Conservation (phyloP, 1,140 invertebrate species). For the Drosophila quadrilineata region DNA sequence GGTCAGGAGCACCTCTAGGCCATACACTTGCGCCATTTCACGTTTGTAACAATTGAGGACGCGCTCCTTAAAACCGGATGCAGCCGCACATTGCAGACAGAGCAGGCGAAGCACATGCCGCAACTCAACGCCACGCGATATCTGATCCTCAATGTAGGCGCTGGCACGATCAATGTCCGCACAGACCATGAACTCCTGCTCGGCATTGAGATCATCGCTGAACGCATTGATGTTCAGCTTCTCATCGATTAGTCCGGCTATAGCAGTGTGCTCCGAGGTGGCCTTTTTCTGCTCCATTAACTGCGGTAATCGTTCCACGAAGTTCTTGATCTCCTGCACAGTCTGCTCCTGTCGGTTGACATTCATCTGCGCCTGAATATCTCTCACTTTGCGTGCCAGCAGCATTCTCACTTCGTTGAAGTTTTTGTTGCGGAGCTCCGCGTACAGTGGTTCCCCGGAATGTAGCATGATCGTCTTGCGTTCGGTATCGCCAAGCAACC, state of each 20-base stretch:
- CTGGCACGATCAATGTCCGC: conserved; percentile 94
- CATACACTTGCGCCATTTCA: conserved; percentile 96
- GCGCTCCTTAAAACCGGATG: conserved; percentile 95
- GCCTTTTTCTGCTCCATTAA: conserved; percentile 94
- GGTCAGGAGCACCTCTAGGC: conserved; percentile 91
- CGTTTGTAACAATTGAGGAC: conserved; percentile 95
- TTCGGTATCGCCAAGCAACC: conserved; percentile 81
- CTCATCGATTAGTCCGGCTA: conserved; percentile 86
- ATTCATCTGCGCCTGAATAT: conserved; percentile 92
- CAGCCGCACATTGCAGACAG: conserved; percentile 93
- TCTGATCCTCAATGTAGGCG: conserved; percentile 94
- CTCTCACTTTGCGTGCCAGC: conserved; percentile 92
- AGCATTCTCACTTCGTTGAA: conserved; percentile 95
- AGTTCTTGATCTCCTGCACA: conserved; percentile 96
- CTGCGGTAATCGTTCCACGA: conserved; percentile 92
- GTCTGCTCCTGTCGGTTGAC: conserved; percentile 93
- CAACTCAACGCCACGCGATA: conserved; percentile 91
- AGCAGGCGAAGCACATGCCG: conserved; percentile 93
- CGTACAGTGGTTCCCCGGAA: conserved; percentile 94
- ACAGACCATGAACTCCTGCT: conserved; percentile 96
- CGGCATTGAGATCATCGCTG: conserved; percentile 84
- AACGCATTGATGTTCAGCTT: conserved; percentile 82
- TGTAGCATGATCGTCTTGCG: conserved; percentile 93
- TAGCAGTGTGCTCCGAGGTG: conserved; percentile 87
- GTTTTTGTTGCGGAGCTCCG: conserved; percentile 95